Base-by-base conservation (phyloP, 2,888 invertebrate species). In the Graphium colonna region DNA sequence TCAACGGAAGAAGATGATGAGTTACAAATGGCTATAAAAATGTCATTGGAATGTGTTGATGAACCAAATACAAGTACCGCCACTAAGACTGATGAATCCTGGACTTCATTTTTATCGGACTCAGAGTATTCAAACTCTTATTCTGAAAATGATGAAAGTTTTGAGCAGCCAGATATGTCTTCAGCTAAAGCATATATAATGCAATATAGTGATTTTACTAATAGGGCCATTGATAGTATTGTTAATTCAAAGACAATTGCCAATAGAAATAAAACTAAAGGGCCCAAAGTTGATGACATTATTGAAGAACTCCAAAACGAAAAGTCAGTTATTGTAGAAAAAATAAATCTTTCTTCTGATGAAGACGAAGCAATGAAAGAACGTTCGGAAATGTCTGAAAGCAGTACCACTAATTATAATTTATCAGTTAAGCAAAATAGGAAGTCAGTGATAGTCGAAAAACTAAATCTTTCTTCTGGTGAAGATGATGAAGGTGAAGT, bases 191-290 rank as follows among this genome's bases (percentile, higher is more conserved):
- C 91, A 33, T 95, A 94, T 60, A 95, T 95, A 90, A 89, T 93
- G 71, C 95, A 95, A 76, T 93, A 95, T 64, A 94, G 92, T 64
- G 95, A 94, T 57, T 91, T 95, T 65, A 93, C 95, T 44, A 92
- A 93, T 60, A 91, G 91, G 58, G 93, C 94, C 69, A 94, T 96
- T 57, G 79, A 90, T 28, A 82, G 91, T 63, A 90, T 94, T 52
- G 81, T 94, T 59, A 60, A 65, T 38, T 61, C 67, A 36, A 77
- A 72, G 59, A 68, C 56, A 52, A 60, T 54, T 54, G 61, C 48
- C 15, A 55, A 52, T 36, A 80, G 75, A 66, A 63, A 51, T 40
- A 80, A 77, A 70, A 41, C 52, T 10, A 78, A 73, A 53, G 55
- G 59, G 31, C 62, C 67, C 7, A 73, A 70, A 57, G 59, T 82